Evolutionary conservation across 23 tunicate genomes (phyloP), one percentile per base, ranked within the genome.

Genomic region (Trididemnum nubilum): DNA sequence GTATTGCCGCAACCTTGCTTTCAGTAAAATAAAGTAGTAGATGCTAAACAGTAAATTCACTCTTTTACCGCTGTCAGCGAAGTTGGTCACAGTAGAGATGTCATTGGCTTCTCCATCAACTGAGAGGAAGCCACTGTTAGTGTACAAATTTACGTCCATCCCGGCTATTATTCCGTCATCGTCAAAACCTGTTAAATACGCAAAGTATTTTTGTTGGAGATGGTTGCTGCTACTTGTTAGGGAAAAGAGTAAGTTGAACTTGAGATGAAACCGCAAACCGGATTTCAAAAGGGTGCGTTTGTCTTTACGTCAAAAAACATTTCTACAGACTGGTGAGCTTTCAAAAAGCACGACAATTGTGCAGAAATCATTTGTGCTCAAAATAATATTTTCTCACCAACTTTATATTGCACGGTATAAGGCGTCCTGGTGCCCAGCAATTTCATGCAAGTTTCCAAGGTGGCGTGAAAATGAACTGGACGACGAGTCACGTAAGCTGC

Each of bases 391-490:
- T 59, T 15, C 67, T 61, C 31, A 93, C 98, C 98, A 24, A 88
- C 73, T 50, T 50, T 83, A 64, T 93, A 93, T 51, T 87, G 64
- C 18, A 81, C 52, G 0, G 71, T 32, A 65, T 73, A 93, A 0
- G 92, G 88, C 1, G 84, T 30, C 66, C 98, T 51, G 26, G 90
- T 59, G 0, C 98, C 98, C 50, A 51, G 77, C 32, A 88, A 77
- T 4, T 58, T 80, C 93, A 93, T 93, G 81, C 98, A 93, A 1
- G 85, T 84, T 63, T 88, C 59, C 32, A 93, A 50, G 35, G 80
- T 83, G 30, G 93, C 82, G 35, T 84, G 86, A 24, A 93, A 87
- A 25, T 85, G 66, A 36, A 81, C 92, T 0, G 98, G 98, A 35
- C 82, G 72, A 44, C 79, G 72, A 15, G 98, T 89, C 36, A 86